Evolutionary conservation across 37 sponge, comb jelly and placozoan species (phyloP).

Genomic region (Tethya wilhelma): DNA sequence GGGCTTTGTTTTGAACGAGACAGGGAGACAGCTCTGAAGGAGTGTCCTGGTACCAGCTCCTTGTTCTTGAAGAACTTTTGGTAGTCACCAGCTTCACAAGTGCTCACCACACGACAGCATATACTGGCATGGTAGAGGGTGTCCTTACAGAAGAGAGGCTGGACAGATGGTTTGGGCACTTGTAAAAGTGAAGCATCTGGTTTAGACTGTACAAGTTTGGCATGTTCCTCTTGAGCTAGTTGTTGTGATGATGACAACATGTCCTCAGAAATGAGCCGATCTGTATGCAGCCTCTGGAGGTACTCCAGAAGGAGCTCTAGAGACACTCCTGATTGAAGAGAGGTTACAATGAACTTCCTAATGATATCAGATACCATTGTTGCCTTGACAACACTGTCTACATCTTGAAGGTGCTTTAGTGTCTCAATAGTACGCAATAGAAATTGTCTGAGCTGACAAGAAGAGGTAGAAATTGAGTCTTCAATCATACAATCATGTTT

Average conservation of each 20-base stretch:
- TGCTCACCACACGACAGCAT: slow-evolving; percentile 3
- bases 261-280: background rate
- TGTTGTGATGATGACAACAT: background rate
- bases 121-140: slow-evolving; percentile 26
- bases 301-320: no score
- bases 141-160: slow-evolving; percentile 27
- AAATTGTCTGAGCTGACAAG: no score
- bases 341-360: no score
- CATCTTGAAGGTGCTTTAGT: no score
- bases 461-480: no score
- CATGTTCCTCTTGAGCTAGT: background rate
- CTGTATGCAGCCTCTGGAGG: no score
- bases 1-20: slow-evolving; percentile 9
- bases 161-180: background rate
- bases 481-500: no score
- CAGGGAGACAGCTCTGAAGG: slow-evolving; percentile 8
- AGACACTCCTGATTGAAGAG: no score
- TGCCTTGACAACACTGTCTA: no score
- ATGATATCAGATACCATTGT: no score
- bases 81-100: slow-evolving; percentile 15
- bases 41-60: slow-evolving; percentile 8
- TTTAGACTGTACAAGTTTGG: background rate
- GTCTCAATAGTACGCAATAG: no score
- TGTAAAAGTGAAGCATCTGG: background rate
- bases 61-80: slow-evolving; percentile 10